These are phyloP conservation scores for Ectemnius cavifrons DNA, from an alignment of 2,888 invertebrate genomes.

Conservation along the genomic window DNA sequence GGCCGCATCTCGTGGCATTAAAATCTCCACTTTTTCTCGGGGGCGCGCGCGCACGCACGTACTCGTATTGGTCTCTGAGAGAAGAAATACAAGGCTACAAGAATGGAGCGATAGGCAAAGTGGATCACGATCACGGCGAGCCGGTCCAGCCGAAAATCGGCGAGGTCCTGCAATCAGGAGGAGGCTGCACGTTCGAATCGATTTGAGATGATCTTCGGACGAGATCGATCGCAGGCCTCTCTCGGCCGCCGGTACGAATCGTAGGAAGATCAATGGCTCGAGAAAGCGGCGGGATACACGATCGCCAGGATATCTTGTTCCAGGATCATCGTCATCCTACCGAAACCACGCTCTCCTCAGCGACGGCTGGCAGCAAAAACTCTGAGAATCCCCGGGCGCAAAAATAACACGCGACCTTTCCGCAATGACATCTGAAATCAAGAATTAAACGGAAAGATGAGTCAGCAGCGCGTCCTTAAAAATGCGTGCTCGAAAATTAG, in stretches of 20 bases:
- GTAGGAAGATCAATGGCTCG: constrained; percentile 56
- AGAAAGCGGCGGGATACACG: constrained; percentile 63
- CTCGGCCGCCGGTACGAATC: constrained; percentile 51
- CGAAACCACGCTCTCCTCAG: constrained; percentile 54
- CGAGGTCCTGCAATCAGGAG: constrained; percentile 49
- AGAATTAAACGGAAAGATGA: constrained; percentile 32
- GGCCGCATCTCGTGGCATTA: too few relatives aligned
- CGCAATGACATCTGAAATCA: constrained; percentile 22
- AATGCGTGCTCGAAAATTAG: too few relatives aligned
- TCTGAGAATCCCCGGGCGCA: constrained; percentile 43
- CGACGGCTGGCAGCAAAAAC: constrained; percentile 29
- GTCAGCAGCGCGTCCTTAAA: neutral
- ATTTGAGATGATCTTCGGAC: constrained; percentile 56
- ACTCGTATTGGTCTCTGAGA: too few relatives aligned
- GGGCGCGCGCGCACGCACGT: too few relatives aligned
- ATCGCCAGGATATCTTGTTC: constrained; percentile 36
- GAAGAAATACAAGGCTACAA: too few relatives aligned
- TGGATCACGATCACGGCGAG: neutral
- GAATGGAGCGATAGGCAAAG: neutral
- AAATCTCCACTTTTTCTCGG: too few relatives aligned
- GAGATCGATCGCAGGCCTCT: constrained; percentile 55
- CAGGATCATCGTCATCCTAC: constrained; percentile 62
- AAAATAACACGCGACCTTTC: constrained; percentile 31
- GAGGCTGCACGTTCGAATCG: constrained; percentile 50
- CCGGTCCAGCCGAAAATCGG: constrained; percentile 46